Percentiles rank a stretch among this genome's conserved stretches.
Evolutionary conservation across 2,797 vertebrate genomes (phyloP).

Genomic region (Alauda arvensis): DNA sequence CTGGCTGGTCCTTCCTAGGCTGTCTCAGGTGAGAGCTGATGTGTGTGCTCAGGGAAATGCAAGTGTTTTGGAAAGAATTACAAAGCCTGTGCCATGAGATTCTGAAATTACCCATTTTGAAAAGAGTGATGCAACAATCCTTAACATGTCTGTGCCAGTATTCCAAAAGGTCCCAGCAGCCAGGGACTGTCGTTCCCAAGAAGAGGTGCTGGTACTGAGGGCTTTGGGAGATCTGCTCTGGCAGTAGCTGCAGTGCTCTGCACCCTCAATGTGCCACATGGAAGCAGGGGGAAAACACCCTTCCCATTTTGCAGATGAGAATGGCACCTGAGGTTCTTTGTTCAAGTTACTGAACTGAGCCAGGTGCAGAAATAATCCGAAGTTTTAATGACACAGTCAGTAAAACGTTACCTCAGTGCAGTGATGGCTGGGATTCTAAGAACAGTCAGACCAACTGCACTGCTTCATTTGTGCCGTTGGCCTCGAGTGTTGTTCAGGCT

Average conservation of each 20-base stretch:
- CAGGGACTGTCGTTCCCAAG: background rate
- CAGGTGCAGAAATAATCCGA: background rate
- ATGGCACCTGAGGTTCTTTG: background rate
- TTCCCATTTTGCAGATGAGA: background rate
- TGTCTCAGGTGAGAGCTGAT: background rate
- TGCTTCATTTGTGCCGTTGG: background rate
- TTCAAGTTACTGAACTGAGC: background rate
- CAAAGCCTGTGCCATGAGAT: background rate
- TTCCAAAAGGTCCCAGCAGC: background rate
- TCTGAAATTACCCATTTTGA: background rate
- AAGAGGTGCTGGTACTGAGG: background rate
- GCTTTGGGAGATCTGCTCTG: background rate
- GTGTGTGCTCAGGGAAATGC: background rate
- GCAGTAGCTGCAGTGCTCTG: background rate
- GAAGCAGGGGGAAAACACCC: background rate
- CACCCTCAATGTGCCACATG: rapidly evolving
- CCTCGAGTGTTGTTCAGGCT: background rate
- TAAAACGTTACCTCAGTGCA: background rate
- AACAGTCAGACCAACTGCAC: no score
- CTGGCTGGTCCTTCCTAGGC: background rate
- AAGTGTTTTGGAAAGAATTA: background rate
- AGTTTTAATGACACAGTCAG: background rate
- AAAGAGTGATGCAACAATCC: background rate
- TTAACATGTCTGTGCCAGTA: background rate
- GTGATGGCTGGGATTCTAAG: background rate